Base-by-base conservation (phyloP, 35 echinoderm and acorn worm species). In the Acanthaster planci region DNA sequence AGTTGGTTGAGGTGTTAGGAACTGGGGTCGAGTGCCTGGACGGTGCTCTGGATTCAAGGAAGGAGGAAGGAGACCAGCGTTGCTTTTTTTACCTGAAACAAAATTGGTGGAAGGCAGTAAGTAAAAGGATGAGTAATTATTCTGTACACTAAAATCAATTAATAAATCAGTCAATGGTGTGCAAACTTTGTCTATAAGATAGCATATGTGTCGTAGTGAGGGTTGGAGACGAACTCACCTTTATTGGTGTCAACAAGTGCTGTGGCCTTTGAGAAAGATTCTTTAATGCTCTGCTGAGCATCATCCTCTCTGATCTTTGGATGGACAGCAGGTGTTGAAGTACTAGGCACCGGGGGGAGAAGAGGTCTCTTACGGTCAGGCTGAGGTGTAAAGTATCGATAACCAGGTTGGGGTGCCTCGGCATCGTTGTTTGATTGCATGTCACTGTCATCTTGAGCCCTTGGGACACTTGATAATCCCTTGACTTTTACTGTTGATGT, bases 331-430 rank as follows among this genome's bases (percentile, higher is more conserved):
- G 26, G 26, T 35, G 26, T 10, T 72, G 26, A 6, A 26, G 30
- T 29, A 26, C 31, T 18, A 40, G 84, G 50, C 47, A 32, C 34
- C 76, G 84, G 37, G 44, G 64, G 30, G 36, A 44, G 29, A 39
- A 39, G 42, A 78, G 76, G 44, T 44, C 77, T 86, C 26, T 58
- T 52, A 37, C 72, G 40, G 22, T 40, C 57, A 17, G 84, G 84
- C 42, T 86, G 84, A 39, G 84, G 84, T 31, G 84, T 86, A 67
- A 77, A 86, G 67, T 77, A 86, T 21, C 84, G 84, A 32, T 86
- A 67, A 10, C 84, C 64, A 36, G 64, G 67, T 16, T 86, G 84
- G 8, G 84, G 40, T 26, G 34, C 67, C 76, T 68, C 29, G 21
- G 44, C 29, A 21, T 77, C 35, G 2, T 22, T 26, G 67, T 29